These are phyloP conservation scores for Chrysomallon squamiferum DNA, from an alignment of 1,140 invertebrate genomes.

Conservation along the genomic window DNA sequence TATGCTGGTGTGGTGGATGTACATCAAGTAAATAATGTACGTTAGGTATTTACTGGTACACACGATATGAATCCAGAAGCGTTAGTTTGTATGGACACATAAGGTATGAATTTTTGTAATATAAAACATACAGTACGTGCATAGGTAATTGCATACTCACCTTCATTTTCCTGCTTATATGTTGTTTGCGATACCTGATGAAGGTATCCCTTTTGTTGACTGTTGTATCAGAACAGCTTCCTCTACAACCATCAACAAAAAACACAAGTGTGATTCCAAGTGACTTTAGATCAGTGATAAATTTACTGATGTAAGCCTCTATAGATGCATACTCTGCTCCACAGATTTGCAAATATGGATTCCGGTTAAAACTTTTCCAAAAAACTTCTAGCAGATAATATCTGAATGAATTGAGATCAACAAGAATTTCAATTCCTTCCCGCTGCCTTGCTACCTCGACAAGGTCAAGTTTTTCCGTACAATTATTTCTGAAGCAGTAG, in stretches of 20 bases:
- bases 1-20: too few relatives aligned
- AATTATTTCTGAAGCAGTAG: slow-evolving; percentile 33
- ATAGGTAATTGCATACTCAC: too few relatives aligned
- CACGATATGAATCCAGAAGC: too few relatives aligned
- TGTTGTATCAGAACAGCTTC: too few relatives aligned
- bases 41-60: too few relatives aligned
- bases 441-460: slow-evolving; percentile 37
- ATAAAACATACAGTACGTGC: too few relatives aligned
- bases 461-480: slow-evolving; percentile 41
- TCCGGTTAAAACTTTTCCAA: slow-evolving; percentile 17
- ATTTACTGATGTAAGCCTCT: slow-evolving; percentile 39
- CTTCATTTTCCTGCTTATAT: too few relatives aligned
- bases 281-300: slow-evolving; percentile 42
- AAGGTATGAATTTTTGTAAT: too few relatives aligned
- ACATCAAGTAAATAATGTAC: too few relatives aligned
- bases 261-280: slow-evolving; percentile 48
- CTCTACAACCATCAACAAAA: slow-evolving; percentile 51
- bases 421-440: slow-evolving; percentile 52
- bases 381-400: slow-evolving; percentile 27
- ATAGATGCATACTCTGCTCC: slow-evolving; percentile 53
- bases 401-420: slow-evolving; percentile 54
- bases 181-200: too few relatives aligned
- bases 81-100: too few relatives aligned
- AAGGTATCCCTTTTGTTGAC: too few relatives aligned
- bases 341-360: slow-evolving; percentile 43